Evolutionary conservation across 2,888 invertebrate species (phyloP), one percentile per base, ranked within the genome.

Genomic region (Petrolisthes manimaculis): DNA sequence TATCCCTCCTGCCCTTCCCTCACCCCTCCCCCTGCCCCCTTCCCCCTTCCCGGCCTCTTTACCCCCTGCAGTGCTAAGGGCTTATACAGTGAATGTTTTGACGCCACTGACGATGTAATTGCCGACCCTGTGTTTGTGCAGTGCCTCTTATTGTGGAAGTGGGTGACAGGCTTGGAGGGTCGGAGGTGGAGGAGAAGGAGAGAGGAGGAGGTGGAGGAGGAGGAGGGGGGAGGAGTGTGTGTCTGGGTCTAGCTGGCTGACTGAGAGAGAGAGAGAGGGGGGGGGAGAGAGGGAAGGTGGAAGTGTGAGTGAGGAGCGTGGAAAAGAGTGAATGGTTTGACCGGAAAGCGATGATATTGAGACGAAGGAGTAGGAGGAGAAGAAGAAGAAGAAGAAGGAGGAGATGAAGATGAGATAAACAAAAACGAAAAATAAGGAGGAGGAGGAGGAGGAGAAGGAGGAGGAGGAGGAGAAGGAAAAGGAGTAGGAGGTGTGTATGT

Each of bases 41-140:
- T 14, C 61, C 18, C 18, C 3, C 3, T 14, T 78, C 51, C 54
- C 51, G 54, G 18, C 9, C 61, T 67, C 67, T 51, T n/a, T 24
- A 51, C 74, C 53, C 83, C 83, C 78, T 77, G 24, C 53, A 61
- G 54, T 61, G 78, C 77, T 78, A 21, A 69, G 55, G 77, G 69
- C 79, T 54, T 79, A 56, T 85, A 21, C 79, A 85, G 84, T 79
- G 79, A 79, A 37, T 69, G 79, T 79, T 79, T 79, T 78, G 69
- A 79, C 79, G 79, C 84, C 79, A 21, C 75, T 5, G 56, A 79
- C 56, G 69, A 54, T 85, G 84, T 79, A 79, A 79, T 67, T 85
- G 78, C 54, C 79, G 78, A 69, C 37, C 14, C 8, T 51, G 37
- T 85, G 84, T 69, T 85, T 54, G 78, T 85, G n/a, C 53, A 79